phyloP scores from a whole-genome alignment of 64 coral and sea anemone genomes.

The Cladopsammia gracilis region DNA sequence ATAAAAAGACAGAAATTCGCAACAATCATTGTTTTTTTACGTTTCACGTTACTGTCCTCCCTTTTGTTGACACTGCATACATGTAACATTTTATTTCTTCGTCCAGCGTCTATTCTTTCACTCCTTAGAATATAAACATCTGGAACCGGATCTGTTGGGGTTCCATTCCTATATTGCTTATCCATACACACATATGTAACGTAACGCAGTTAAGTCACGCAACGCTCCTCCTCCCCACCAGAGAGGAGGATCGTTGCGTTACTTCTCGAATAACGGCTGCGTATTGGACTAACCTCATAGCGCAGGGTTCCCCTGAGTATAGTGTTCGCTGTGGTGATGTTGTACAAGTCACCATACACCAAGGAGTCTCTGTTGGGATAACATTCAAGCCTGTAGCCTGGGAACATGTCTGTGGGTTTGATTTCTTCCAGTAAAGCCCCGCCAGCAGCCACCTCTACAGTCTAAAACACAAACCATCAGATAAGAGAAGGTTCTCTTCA shows the following conservation, averaged over 20 bases:
- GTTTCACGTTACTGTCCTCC: too few species aligned
- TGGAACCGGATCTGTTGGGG: too few species aligned
- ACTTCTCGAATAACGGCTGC: background rate
- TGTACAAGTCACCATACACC: constrained; percentile 78
- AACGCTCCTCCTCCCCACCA: too few species aligned
- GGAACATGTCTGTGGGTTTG: constrained; percentile 88
- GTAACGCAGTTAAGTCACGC: too few species aligned
- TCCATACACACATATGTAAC: too few species aligned
- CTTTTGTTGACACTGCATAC: too few species aligned
- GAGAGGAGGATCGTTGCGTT: background rate
- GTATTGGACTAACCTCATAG: constrained; percentile 71
- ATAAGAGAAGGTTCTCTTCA: background rate
- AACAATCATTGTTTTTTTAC: too few species aligned
- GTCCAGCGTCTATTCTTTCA: too few species aligned
- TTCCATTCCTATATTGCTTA: too few species aligned
- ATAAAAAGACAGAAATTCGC: too few species aligned
- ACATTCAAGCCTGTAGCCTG: constrained; percentile 92
- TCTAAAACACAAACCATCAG: constrained; percentile 41
- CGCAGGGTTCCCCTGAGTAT: constrained; percentile 90
- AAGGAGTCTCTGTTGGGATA: constrained; percentile 93
- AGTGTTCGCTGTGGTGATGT: constrained; percentile 66
- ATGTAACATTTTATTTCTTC: too few species aligned
- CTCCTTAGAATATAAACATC: too few species aligned
- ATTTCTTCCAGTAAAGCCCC: constrained; percentile 81
- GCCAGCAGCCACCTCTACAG: constrained; percentile 71